These are phyloP conservation scores for Parus major DNA, from an alignment of 2,113 vertebrate species.

Conservation along the genomic window DNA sequence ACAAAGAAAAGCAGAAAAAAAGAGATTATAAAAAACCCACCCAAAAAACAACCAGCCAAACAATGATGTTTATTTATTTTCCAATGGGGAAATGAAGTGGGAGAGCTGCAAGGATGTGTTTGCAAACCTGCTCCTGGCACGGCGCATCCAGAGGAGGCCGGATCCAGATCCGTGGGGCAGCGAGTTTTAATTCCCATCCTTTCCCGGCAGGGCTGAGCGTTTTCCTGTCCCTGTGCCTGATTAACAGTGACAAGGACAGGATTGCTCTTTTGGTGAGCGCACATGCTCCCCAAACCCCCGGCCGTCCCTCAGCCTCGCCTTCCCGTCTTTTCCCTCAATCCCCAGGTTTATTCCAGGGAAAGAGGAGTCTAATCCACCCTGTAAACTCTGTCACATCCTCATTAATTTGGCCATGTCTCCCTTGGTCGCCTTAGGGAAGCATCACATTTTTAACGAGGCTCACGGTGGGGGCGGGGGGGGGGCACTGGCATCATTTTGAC, in stretches of 20 bases:
- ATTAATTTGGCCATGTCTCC: slow-evolving; percentile 49
- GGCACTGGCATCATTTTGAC: slow-evolving; percentile 22
- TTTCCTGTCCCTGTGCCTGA: background rate
- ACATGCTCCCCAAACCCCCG: background rate
- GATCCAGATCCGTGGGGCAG: background rate
- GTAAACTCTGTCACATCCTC: slow-evolving; percentile 43
- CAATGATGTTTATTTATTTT: background rate
- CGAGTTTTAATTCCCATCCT: background rate
- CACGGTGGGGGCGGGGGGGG: too few species aligned
- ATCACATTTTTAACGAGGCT: slow-evolving; percentile 52
- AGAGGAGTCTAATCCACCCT: background rate
- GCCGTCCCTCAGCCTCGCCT: background rate
- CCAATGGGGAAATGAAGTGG: background rate
- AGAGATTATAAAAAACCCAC: fast-evolving
- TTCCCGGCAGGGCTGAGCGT: background rate
- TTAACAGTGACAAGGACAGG: slow-evolving; percentile 52
- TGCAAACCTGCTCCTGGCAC: background rate
- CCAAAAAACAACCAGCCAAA: too few species aligned
- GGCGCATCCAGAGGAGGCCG: background rate
- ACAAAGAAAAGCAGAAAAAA: background rate
- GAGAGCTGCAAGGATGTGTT: background rate
- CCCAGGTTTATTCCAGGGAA: background rate
- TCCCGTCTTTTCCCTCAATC: background rate
- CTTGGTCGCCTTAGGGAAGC: slow-evolving; percentile 40
- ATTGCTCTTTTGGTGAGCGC: slow-evolving; percentile 55